Evolutionary conservation across 2,888 invertebrate species (phyloP).

Genomic region (Drosophila neutralis): DNA sequence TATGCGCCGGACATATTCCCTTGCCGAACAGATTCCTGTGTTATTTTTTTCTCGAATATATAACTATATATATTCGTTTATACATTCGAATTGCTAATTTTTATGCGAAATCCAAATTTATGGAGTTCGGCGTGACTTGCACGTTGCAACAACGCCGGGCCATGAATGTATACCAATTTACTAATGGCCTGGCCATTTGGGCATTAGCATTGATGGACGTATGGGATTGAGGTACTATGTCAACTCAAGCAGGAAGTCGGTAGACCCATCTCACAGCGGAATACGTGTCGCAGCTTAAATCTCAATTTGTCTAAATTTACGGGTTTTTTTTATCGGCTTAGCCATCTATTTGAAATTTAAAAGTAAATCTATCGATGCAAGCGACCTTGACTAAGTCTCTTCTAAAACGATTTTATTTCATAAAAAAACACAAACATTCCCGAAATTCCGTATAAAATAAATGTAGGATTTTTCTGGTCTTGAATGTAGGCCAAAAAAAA

Average conservation of each 20-base stretch:
- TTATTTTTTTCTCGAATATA: conserved; percentile 39
- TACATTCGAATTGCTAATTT: conserved; percentile 22
- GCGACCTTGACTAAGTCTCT: neutral
- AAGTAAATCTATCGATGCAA: neutral
- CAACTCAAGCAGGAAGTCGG: conserved; percentile 24
- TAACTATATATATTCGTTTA: conserved; percentile 1
- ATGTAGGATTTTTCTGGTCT: conserved; percentile 6
- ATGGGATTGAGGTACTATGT: neutral
- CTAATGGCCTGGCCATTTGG: neutral
- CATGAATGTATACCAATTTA: conserved; percentile 14
- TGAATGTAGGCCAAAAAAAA: conserved; percentile 59
- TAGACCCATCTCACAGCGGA: neutral
- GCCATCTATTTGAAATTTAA: neutral
- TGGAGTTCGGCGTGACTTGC: conserved; percentile 34
- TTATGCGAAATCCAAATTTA: conserved; percentile 48
- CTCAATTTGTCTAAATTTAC: neutral
- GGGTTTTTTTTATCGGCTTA: neutral
- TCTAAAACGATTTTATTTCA: neutral
- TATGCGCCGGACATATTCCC: conserved; percentile 62
- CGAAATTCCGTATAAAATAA: conserved; percentile 17
- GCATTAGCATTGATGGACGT: neutral
- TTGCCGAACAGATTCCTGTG: conserved; percentile 6
- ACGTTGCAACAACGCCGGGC: conserved; percentile 2
- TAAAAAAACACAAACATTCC: neutral
- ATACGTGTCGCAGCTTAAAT: neutral